Percentiles rank a stretch among this genome's conserved stretches.
Conservation (phyloP, 2,113 vertebrate species). For the Coracopsis vasa region DNA sequence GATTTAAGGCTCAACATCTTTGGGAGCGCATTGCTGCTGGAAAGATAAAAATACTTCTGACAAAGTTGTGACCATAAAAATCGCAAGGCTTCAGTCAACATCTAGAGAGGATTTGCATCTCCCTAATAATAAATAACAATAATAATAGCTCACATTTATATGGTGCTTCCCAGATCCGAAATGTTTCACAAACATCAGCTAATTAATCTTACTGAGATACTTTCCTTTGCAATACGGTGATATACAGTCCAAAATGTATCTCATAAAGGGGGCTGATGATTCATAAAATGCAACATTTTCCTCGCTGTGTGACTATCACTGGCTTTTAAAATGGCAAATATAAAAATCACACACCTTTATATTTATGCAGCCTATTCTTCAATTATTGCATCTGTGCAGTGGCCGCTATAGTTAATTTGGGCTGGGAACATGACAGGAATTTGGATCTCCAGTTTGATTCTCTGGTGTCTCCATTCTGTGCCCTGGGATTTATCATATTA, state of each 20-base stretch:
- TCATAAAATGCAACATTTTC: constrained; percentile 63
- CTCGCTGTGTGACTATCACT: neutral
- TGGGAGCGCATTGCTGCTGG: constrained; percentile 63
- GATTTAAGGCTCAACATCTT: constrained; percentile 76
- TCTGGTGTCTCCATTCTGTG: neutral
- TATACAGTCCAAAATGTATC: constrained; percentile 21
- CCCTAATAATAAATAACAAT: constrained; percentile 64
- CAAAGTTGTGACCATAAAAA: constrained; percentile 75
- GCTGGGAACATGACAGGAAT: constrained; percentile 9
- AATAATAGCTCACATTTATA: constrained; percentile 54
- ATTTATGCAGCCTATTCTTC: constrained; percentile 50
- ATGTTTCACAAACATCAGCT: constrained; percentile 21
- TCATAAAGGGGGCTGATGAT: constrained; percentile 60
- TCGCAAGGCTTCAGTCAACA: constrained; percentile 62
- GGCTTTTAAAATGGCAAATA: constrained; percentile 53
- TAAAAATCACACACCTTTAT: constrained; percentile 60
- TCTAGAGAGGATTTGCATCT: constrained; percentile 69
- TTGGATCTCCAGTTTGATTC: neutral
- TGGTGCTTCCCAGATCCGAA: neutral
- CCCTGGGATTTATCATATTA: neutral
- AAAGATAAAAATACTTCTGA: constrained; percentile 73
- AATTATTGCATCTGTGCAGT: constrained; percentile 25
- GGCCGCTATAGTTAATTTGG: constrained; percentile 14
- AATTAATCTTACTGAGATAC: constrained; percentile 62
- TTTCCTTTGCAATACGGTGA: constrained; percentile 9